A percentile compares a stretch with the other conserved stretches of the same genome.
Evolutionary conservation across 2,888 invertebrate genomes (phyloP).

Genomic region (Apodemia arnacis): DNA sequence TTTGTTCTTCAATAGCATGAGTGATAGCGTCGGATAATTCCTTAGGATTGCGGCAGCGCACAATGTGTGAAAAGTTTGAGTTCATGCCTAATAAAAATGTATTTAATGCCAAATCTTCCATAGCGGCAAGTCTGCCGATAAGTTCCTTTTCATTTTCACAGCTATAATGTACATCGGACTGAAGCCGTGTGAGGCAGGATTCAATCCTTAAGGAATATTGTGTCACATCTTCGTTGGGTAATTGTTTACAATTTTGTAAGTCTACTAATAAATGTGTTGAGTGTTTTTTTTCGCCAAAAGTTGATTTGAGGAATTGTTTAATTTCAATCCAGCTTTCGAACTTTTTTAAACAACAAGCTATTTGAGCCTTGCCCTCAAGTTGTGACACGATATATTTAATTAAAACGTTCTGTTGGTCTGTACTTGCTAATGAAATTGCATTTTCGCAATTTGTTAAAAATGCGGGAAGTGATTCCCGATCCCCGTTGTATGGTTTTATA

Average conservation of each 20-base stretch:
- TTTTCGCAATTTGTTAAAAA: too few species aligned
- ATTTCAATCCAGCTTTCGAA: too few species aligned
- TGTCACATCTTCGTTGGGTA: conserved; percentile 12
- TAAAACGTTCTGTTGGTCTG: too few species aligned
- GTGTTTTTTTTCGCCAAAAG: too few species aligned
- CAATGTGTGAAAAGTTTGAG: background rate
- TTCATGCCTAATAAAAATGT: conserved; percentile 5
- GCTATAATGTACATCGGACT: background rate
- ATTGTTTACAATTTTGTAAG: conserved; percentile 29
- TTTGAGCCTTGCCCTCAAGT: too few species aligned
- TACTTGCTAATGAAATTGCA: too few species aligned
- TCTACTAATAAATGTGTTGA: too few species aligned
- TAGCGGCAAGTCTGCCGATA: background rate
- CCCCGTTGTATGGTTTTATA: too few species aligned
- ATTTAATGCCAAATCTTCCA: background rate
- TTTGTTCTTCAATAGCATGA: background rate
- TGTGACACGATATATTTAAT: too few species aligned
- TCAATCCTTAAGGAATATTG: conserved; percentile 37
- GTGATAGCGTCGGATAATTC: background rate
- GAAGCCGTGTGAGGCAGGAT: conserved; percentile 16
- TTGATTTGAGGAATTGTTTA: too few species aligned
- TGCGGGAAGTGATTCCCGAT: too few species aligned
- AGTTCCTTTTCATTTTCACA: background rate
- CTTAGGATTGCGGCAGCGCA: conserved; percentile 2
- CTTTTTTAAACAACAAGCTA: too few species aligned